Conservation (phyloP, 1,140 invertebrate species). For the Sitobion miscanthi region DNA sequence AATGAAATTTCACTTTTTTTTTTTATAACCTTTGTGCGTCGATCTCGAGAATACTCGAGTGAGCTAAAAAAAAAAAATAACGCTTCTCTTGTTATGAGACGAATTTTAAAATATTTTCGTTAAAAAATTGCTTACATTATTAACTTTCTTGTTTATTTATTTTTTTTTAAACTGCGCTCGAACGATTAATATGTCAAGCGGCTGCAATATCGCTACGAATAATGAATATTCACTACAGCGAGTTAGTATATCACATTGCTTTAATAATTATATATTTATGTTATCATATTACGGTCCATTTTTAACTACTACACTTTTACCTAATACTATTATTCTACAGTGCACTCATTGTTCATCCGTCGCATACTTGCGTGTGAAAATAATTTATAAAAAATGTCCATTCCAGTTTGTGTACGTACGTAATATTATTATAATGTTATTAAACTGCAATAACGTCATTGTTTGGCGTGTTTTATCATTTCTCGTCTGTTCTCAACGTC, state of each 20-base stretch:
- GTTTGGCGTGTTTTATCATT: not conserved
- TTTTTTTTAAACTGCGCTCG: not conserved
- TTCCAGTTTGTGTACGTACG: not conserved
- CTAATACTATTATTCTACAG: not conserved
- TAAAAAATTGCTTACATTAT: not conserved
- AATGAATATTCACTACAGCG: not conserved
- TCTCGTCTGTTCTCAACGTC: not conserved
- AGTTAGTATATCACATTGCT: not conserved
- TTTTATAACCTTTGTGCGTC: not conserved
- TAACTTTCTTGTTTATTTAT: not conserved
- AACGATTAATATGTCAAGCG: not conserved
- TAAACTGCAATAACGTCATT: not conserved
- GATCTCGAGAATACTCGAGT: not conserved
- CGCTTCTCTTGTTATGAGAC: not conserved
- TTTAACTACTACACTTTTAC: not conserved
- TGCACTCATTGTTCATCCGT: not conserved
- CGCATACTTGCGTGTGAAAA: not conserved
- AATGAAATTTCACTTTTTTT: not conserved
- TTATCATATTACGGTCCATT: not conserved
- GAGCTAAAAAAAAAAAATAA: not conserved
- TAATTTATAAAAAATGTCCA: not conserved
- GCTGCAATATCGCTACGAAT: not conserved
- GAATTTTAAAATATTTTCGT: not conserved
- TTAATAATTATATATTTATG: not conserved
- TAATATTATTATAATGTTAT: not conserved